Evolutionary conservation across 2,113 vertebrate species (phyloP), one percentile per base, ranked within the genome.

Genomic region (Python bivittatus): DNA sequence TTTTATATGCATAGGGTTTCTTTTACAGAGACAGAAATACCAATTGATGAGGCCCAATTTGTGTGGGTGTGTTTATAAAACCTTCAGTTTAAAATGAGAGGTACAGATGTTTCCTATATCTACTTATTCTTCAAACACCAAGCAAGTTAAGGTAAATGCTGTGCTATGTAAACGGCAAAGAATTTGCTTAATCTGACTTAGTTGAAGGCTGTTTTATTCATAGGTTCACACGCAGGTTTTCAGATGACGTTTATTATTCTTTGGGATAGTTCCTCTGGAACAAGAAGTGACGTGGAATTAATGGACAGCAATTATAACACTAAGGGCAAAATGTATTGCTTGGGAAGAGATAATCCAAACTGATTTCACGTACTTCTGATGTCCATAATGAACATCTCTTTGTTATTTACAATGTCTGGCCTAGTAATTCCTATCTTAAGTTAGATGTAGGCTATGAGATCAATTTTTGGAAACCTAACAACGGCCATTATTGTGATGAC

Each of bases 401-500:
- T 68, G 61, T n/a, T 83, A 72, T 54, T 88, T 86, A 93, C 7
- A 2, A 7, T 91, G 93, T 87, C 91, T 93, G 90, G 88, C 11
- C 58, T 86, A 91, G 42, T 48, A 91, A 91, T 48, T 61, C 2
- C 9, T 68, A 6, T 61, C 79, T 86, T 64, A 27, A 38, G n/a
- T 84, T 72, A 84, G 53, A 44, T 33, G n/a, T 83, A 11, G 25
- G 44, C 48, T 68, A 23, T 79, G 52, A 56, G 33, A 83, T 13
- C 68, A 48, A 15, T 48, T 20, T 23, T 9, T 58, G 52, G n/a
- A 54, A 64, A 86, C 53, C 25, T 23, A 7, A 86, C 61, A 38
- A 86, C 11, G 44, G 22, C 91, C 94, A 86, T 89, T 54, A 90
- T 79, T 94, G 93, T 95, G 95, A 95, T 84, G 38, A 89, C 86